Conservation (phyloP, 2,888 invertebrate species). For the Lucinisca nassula region DNA sequence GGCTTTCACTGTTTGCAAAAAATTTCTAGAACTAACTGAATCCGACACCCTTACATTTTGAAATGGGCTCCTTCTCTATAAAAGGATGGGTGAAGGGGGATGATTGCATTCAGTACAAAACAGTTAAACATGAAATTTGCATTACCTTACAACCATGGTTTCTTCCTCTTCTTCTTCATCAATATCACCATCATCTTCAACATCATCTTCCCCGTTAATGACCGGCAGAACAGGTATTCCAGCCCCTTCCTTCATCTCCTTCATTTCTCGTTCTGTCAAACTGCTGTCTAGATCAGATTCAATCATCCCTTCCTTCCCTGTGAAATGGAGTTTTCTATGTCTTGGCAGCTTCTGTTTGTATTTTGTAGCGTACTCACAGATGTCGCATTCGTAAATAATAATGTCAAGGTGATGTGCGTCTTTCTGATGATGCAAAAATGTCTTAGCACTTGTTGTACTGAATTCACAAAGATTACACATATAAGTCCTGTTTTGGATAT, state of each 20-base stretch:
- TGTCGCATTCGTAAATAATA: conserved; percentile 83
- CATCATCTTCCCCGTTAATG: conserved; percentile 66
- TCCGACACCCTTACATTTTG: too few species aligned
- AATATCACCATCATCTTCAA: conserved; percentile 64
- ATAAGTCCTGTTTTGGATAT: conserved; percentile 82
- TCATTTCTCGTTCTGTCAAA: conserved; percentile 66
- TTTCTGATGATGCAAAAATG: conserved; percentile 81
- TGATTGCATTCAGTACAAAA: too few species aligned
- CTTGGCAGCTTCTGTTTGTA: conserved; percentile 84
- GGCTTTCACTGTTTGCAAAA: too few species aligned
- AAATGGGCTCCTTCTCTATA: too few species aligned
- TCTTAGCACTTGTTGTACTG: conserved; percentile 79
- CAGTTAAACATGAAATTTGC: too few species aligned
- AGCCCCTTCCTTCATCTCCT: conserved; percentile 43
- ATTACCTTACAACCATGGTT: conserved; percentile 35
- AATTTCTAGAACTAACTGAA: too few species aligned
- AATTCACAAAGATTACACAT: conserved; percentile 78
- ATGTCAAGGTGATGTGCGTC: conserved; percentile 80
- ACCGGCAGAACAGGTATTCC: not conserved
- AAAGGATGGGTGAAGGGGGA: too few species aligned
- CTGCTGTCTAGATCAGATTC: conserved; percentile 74
- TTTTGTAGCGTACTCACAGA: conserved; percentile 85
- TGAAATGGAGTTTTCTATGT: conserved; percentile 82
- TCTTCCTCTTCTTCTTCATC: conserved; percentile 75
- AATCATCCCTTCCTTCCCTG: conserved; percentile 71